These are phyloP conservation scores for Coreoperca whiteheadi DNA, from an alignment of 2,113 vertebrate genomes.

Conservation along the genomic window DNA sequence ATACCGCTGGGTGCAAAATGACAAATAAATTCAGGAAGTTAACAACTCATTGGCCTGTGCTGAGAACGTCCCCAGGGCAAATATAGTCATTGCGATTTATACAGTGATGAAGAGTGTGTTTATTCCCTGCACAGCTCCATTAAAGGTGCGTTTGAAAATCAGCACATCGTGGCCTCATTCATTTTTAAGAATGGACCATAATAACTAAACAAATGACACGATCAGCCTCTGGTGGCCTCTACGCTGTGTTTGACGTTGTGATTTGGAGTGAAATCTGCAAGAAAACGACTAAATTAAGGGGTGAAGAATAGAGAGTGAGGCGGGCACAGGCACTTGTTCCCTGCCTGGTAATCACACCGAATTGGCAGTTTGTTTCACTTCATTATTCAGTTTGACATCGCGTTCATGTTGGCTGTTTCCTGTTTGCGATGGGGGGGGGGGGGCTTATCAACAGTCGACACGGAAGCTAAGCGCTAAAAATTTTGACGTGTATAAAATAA, in stretches of 20 bases:
- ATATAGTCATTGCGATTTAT: conserved; percentile 10
- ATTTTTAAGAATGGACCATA: conserved; percentile 7
- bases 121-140: not conserved
- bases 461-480: too few relatives aligned
- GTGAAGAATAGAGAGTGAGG: not conserved
- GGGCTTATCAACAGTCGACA: too few relatives aligned
- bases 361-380: too few relatives aligned
- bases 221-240: not conserved
- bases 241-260: not conserved
- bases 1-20: not conserved
- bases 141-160: not conserved
- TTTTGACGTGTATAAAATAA: too few relatives aligned
- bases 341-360: not conserved
- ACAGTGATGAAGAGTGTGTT: not conserved
- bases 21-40: not conserved
- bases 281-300: not conserved
- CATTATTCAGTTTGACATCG: too few relatives aligned
- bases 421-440: too few relatives aligned
- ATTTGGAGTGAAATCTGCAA: not conserved
- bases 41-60: not conserved
- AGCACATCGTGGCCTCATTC: not conserved
- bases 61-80: not conserved
- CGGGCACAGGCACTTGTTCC: too few relatives aligned
- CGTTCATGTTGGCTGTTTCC: too few relatives aligned
- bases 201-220: not conserved